These are phyloP conservation scores for Manis pentadactyla DNA, from an alignment of 2,797 vertebrate species.

Conservation along the genomic window DNA sequence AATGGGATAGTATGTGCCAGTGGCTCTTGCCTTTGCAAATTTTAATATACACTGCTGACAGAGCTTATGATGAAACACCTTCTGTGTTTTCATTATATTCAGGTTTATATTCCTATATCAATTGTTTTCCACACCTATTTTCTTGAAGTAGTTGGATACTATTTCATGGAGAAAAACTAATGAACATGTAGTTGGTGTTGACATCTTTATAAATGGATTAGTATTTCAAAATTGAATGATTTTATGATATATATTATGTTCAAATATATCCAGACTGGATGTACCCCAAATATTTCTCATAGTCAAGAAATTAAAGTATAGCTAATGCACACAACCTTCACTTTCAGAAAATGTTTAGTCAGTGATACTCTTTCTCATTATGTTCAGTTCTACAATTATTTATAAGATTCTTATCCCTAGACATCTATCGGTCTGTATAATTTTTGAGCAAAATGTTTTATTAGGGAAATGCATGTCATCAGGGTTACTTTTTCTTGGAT, in stretches of 20 bases:
- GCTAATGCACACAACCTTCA: background rate
- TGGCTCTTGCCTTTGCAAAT: background rate
- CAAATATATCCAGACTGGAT: background rate
- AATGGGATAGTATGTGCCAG: background rate
- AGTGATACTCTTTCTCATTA: background rate
- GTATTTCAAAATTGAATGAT: background rate
- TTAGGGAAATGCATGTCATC: background rate
- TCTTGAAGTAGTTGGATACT: constrained; percentile 39
- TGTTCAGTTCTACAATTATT: background rate
- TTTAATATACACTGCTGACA: background rate
- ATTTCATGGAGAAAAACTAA: constrained; percentile 14
- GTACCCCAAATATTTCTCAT: background rate
- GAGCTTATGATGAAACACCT: constrained; percentile 13
- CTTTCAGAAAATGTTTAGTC: background rate
- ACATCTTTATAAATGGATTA: background rate
- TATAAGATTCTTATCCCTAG: background rate
- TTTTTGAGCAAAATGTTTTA: background rate
- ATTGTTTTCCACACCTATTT: constrained; percentile 7
- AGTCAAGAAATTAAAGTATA: background rate
- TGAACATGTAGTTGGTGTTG: background rate
- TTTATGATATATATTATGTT: background rate
- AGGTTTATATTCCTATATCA: background rate
- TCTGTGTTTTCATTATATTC: background rate
- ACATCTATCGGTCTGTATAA: background rate
- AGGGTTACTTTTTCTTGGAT: background rate